A percentile compares a stretch with the other conserved stretches of the same genome.
Evolutionary conservation across 1,140 invertebrate species (phyloP).

Genomic region (Aporrectodea caliginosa): DNA sequence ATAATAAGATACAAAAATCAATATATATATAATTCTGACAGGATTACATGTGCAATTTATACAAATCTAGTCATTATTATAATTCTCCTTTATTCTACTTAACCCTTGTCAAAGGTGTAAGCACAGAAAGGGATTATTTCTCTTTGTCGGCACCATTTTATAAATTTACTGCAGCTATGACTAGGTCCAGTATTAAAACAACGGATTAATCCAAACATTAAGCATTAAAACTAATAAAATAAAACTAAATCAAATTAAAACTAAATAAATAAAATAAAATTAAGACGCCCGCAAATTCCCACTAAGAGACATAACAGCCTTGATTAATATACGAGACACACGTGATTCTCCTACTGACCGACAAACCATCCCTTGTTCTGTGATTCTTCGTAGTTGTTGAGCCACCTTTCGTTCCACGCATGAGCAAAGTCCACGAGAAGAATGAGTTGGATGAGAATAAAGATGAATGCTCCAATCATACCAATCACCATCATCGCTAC

Average conservation of each 20-base stretch:
- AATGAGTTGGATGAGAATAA: conserved; percentile 94
- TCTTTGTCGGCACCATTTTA: no score
- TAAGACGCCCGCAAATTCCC: not conserved
- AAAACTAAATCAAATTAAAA: not conserved
- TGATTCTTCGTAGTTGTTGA: conserved; percentile 84
- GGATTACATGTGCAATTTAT: no score
- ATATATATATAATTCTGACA: no score
- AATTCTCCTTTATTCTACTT: no score
- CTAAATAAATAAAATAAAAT: no score
- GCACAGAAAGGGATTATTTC: no score
- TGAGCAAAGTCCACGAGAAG: conserved; percentile 98
- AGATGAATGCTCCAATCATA: conserved; percentile 91
- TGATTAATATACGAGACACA: not conserved
- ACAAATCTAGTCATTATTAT: no score
- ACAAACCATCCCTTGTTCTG: conserved; percentile 74
- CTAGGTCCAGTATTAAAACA: no score
- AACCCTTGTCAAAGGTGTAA: no score
- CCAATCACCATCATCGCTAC: conserved; percentile 97
- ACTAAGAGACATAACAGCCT: not conserved
- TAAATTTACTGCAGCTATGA: no score
- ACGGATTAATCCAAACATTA: no score
- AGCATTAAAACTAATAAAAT: not conserved
- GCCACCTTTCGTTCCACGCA: conserved; percentile 90
- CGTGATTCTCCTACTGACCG: conserved; percentile 24
- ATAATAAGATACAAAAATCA: no score